Percentiles rank a stretch among this genome's conserved stretches.
These are phyloP conservation scores for Chroicocephalus ridibundus DNA, from an alignment of 2,113 vertebrate genomes.

Conservation along the genomic window DNA sequence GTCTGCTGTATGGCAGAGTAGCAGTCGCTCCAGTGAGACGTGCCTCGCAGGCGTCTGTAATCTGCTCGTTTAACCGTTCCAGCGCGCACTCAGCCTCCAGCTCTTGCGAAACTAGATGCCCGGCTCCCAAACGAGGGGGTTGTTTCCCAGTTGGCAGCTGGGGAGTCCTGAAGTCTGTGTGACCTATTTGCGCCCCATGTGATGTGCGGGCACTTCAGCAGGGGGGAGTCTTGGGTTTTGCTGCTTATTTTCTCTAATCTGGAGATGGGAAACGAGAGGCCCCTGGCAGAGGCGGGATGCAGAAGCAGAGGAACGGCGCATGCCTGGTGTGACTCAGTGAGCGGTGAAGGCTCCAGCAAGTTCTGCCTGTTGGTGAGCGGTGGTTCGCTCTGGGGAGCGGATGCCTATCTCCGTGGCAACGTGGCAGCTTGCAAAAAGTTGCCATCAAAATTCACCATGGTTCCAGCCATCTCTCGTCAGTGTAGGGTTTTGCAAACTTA, in stretches of 20 bases:
- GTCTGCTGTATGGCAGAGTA: background rate
- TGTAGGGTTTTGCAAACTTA: background rate
- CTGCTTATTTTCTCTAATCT: background rate
- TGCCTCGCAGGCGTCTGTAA: background rate
- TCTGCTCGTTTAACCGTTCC: background rate
- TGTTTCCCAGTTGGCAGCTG: background rate
- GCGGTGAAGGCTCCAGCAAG: background rate
- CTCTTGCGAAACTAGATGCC: background rate
- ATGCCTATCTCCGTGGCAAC: background rate
- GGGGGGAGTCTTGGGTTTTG: background rate
- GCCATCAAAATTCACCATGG: background rate
- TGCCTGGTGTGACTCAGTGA: background rate
- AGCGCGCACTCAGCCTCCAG: background rate
- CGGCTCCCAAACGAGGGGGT: background rate
- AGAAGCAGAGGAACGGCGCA: fast-evolving
- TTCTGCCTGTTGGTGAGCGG: background rate
- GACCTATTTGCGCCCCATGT: background rate
- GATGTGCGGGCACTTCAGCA: background rate
- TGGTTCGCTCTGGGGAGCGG: background rate
- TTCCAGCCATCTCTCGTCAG: background rate
- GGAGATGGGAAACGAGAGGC: background rate
- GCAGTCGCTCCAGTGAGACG: background rate
- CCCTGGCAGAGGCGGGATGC: background rate
- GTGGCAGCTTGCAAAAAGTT: background rate
- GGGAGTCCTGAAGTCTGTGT: background rate